Conservation (phyloP, 2,888 invertebrate species). For the Agonopterix arenella region DNA sequence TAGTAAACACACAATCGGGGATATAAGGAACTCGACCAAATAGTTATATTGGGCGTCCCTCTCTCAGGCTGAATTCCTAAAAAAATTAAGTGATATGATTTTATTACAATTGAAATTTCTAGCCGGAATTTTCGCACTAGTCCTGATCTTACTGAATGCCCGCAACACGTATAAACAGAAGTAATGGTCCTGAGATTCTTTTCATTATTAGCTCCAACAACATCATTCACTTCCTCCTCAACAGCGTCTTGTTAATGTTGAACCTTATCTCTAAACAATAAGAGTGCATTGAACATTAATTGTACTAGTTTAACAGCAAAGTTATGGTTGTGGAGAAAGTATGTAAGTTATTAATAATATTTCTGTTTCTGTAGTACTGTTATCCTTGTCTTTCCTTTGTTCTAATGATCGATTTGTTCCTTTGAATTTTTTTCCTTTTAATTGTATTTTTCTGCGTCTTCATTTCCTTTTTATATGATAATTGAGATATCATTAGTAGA, state of each 20-base stretch:
- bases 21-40: no score
- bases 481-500: background rate
- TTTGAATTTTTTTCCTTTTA: constrained; percentile 2
- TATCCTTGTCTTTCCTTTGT: constrained; percentile 28
- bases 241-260: no score
- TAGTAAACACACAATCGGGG: no score
- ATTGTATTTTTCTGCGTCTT: constrained; percentile 2
- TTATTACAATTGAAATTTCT: no score
- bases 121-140: no score
- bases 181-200: constrained; percentile 46
- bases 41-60: no score
- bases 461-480: constrained; percentile 3
- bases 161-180: constrained; percentile 10
- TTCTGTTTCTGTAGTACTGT: constrained; percentile 37
- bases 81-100: no score
- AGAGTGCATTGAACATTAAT: background rate
- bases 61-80: no score
- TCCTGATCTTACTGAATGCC: no score
- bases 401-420: constrained; percentile 27
- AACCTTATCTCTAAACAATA: no score
- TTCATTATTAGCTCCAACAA: constrained; percentile 46
- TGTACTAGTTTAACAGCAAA: background rate
- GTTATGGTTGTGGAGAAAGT: constrained; percentile 15
- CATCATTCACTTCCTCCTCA: constrained; percentile 10
- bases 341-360: constrained; percentile 44